phyloP scores from a whole-genome alignment of 2,113 vertebrate genomes.

The Peromyscus californicus region DNA sequence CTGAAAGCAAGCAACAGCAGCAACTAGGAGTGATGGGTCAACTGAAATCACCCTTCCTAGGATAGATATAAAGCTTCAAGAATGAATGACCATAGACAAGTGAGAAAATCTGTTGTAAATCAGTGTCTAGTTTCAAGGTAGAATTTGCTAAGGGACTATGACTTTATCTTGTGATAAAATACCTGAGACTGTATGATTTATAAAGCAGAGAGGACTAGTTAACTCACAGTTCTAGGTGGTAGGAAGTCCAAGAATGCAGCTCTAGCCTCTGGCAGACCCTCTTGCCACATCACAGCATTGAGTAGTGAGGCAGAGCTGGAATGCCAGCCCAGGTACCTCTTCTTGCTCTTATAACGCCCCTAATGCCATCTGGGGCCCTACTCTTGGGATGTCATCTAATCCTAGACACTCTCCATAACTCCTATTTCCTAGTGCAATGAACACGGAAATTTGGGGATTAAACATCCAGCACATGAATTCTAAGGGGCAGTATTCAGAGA shows the following conservation, averaged over 20 bases:
- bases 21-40: too few relatives aligned
- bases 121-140: not conserved
- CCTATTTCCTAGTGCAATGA: not conserved
- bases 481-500: not conserved
- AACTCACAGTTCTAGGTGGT: not conserved
- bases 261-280: not conserved
- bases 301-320: not conserved
- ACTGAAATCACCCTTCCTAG: not conserved
- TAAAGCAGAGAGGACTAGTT: not conserved
- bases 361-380: fast-evolving
- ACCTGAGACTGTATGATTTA: not conserved
- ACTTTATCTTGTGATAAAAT: not conserved
- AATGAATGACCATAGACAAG: not conserved
- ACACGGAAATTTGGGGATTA: too few relatives aligned
- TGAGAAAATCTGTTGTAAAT: not conserved
- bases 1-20: not conserved
- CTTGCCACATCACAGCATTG: not conserved
- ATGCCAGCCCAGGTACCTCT: not conserved
- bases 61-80: not conserved
- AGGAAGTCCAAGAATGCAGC: not conserved
- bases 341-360: not conserved
- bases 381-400: not conserved
- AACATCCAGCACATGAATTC: not conserved
- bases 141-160: not conserved
- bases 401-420: not conserved